phyloP scores from a whole-genome alignment of 1,140 invertebrate genomes.

The Nilaparvata lugens region DNA sequence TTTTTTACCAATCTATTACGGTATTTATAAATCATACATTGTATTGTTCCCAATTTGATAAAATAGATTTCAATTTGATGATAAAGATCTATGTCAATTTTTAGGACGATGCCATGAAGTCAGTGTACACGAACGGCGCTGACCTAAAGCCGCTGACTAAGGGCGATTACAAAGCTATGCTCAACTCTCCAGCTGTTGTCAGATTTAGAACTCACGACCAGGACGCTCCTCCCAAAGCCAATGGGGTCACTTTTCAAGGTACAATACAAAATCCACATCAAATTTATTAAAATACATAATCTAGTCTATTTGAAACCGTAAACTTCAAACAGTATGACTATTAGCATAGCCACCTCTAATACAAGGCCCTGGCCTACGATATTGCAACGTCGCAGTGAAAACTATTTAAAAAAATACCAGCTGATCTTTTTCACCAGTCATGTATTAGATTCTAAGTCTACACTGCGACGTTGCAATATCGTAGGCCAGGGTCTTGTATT shows the following conservation, averaged over 20 bases:
- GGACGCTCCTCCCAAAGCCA: background rate
- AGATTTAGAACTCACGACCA: background rate
- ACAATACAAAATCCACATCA: background rate
- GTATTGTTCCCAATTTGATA: too few relatives aligned
- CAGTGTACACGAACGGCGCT: background rate
- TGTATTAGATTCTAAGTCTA: too few relatives aligned
- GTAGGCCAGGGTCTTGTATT: too few relatives aligned
- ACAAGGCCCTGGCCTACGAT: too few relatives aligned
- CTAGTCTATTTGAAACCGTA: background rate
- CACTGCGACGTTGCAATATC: too few relatives aligned
- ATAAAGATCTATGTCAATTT: background rate
- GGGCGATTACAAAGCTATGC: background rate
- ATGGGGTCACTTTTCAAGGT: background rate
- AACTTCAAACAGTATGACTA: background rate
- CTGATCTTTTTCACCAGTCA: too few relatives aligned
- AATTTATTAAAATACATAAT: background rate
- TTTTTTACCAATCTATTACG: background rate
- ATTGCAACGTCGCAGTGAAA: too few relatives aligned
- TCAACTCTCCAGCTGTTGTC: background rate
- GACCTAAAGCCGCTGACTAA: background rate
- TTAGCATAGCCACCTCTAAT: too few relatives aligned
- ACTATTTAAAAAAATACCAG: background rate
- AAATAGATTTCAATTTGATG: background rate
- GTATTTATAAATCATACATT: background rate
- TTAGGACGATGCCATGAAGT: background rate